Evolutionary conservation across 92 coral and sea anemone species (phyloP).

Genomic region (Porites rus): DNA sequence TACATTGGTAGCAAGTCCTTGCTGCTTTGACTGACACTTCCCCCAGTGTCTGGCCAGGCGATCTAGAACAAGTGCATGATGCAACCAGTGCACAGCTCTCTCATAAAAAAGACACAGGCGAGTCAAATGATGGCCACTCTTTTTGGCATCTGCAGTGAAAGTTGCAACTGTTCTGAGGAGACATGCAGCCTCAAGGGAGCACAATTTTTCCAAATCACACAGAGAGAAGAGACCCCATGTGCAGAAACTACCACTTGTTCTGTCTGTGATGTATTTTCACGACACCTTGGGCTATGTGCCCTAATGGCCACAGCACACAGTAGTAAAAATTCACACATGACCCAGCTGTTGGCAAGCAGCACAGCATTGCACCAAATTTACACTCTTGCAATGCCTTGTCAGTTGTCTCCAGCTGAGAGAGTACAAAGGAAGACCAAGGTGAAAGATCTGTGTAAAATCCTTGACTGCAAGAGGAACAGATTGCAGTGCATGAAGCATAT

Average conservation of each 20-base stretch:
- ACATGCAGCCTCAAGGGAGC: neutral
- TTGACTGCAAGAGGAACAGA: too few species aligned
- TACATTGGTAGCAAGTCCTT: neutral
- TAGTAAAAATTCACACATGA: neutral
- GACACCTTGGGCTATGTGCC: too few species aligned
- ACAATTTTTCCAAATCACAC: neutral
- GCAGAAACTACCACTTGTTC: neutral
- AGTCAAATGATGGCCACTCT: neutral
- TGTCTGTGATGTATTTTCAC: neutral
- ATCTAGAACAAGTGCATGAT: neutral
- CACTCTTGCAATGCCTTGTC: too few species aligned
- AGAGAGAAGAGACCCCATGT: neutral
- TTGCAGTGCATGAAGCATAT: too few species aligned
- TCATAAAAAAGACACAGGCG: neutral
- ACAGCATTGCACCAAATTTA: neutral
- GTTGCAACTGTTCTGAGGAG: neutral
- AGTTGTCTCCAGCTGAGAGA: too few species aligned
- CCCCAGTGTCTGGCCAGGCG: neutral
- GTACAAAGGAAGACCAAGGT: too few species aligned
- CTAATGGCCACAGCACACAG: too few species aligned
- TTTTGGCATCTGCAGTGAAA: neutral
- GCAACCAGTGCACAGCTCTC: neutral
- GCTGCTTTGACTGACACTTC: neutral
- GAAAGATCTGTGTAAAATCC: too few species aligned
- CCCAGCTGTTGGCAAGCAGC: neutral